Evolutionary conservation across 2,797 vertebrate species (phyloP).

Genomic region (Neopelma chrysocephalum): DNA sequence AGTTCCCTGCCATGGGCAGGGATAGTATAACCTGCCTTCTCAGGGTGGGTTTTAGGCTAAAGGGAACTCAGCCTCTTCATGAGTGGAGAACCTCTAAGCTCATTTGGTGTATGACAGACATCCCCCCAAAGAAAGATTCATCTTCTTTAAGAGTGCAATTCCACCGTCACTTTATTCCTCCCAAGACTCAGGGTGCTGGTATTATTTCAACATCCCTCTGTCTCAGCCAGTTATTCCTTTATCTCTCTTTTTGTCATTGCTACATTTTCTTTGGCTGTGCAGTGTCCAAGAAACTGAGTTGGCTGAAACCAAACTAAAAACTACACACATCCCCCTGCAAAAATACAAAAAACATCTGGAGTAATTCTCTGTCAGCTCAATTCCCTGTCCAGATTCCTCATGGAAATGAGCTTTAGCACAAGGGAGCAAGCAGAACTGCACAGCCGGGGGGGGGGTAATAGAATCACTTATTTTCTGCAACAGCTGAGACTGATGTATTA

Average conservation of each 20-base stretch:
- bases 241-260: neutral
- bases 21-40: neutral
- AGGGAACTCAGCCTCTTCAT: neutral
- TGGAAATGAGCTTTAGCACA: neutral
- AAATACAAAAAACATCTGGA: neutral
- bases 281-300: neutral
- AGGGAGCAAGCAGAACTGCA: neutral
- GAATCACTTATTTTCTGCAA: neutral
- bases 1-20: neutral
- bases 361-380: neutral
- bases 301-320: neutral
- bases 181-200: neutral
- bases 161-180: neutral
- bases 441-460: neutral
- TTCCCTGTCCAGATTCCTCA: neutral
- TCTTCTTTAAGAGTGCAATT: neutral
- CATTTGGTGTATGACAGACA: neutral
- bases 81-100: neutral
- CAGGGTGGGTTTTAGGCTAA: neutral
- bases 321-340: fast-evolving
- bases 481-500: neutral
- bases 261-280: neutral
- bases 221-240: neutral
- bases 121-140: fast-evolving
- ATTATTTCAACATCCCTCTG: neutral